Conservation (phyloP, 2,888 invertebrate genomes). For the Boloria euphrosyne region DNA sequence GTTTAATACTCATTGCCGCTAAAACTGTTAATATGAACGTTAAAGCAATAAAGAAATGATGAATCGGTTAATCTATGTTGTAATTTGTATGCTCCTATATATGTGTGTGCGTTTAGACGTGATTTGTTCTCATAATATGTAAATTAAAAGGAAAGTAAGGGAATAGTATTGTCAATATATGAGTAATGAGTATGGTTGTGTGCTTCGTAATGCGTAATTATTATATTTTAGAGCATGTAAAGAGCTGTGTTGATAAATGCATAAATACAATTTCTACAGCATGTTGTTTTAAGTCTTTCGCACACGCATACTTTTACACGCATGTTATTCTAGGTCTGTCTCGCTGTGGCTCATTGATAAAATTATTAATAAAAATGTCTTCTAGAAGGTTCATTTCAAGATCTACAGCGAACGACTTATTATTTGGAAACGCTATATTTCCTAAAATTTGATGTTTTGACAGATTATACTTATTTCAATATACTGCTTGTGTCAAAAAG, state of each 20-base stretch:
- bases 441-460: too few relatives aligned
- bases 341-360: neutral
- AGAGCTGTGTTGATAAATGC: neutral
- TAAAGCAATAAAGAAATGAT: slow-evolving; percentile 10
- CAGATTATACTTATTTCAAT: too few relatives aligned
- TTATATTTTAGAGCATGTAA: neutral
- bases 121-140: neutral
- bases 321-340: neutral
- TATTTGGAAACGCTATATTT: slow-evolving; percentile 4
- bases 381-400: neutral
- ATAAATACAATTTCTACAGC: neutral
- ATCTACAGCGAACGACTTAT: slow-evolving; percentile 2
- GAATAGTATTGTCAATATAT: neutral
- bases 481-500: too few relatives aligned
- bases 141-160: neutral
- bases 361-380: neutral
- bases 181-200: neutral
- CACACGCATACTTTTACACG: neutral
- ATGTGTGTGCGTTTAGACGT: slow-evolving; percentile 1
- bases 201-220: slow-evolving; percentile 1
- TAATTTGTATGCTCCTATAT: slow-evolving; percentile 3
- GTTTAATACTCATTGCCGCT: neutral
- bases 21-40: neutral
- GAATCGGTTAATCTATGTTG: neutral
- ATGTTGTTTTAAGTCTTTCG: neutral